Evolutionary conservation across 2,888 invertebrate genomes (phyloP).

Genomic region (Lasius platythorax): DNA sequence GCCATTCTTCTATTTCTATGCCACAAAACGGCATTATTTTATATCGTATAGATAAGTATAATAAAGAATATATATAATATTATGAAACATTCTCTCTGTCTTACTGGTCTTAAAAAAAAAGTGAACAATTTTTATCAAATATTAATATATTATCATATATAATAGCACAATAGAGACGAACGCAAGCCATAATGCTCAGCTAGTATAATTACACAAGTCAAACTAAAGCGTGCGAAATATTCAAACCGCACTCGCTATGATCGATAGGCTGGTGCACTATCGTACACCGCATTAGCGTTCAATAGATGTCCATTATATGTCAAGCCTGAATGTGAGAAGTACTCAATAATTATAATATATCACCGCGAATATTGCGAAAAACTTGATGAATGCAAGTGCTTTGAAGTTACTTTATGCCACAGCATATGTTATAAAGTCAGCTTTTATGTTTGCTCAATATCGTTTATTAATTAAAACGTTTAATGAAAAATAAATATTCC

Average conservation of each 20-base stretch:
- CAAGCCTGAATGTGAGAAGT: constrained; percentile 1
- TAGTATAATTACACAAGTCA: background rate
- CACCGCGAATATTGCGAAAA: constrained; percentile 4
- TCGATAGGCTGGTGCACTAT: constrained; percentile 1
- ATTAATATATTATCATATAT: background rate
- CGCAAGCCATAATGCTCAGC: background rate
- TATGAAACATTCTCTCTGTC: no score
- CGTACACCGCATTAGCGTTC: background rate
- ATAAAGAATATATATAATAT: background rate
- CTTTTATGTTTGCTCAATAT: background rate
- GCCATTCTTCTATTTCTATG: background rate
- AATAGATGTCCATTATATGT: constrained; percentile 26
- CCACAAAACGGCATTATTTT: background rate
- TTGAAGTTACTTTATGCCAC: background rate
- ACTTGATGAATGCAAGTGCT: background rate
- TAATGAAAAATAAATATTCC: background rate
- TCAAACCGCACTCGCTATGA: background rate
- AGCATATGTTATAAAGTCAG: background rate
- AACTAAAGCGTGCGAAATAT: constrained; percentile 2
- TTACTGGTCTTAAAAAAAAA: background rate
- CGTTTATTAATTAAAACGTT: background rate
- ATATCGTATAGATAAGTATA: background rate
- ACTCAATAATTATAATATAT: background rate
- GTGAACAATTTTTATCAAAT: background rate
- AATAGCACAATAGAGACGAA: background rate